Base-by-base conservation (phyloP, 64 coral and sea anemone species). In the Montipora efflorescens region DNA sequence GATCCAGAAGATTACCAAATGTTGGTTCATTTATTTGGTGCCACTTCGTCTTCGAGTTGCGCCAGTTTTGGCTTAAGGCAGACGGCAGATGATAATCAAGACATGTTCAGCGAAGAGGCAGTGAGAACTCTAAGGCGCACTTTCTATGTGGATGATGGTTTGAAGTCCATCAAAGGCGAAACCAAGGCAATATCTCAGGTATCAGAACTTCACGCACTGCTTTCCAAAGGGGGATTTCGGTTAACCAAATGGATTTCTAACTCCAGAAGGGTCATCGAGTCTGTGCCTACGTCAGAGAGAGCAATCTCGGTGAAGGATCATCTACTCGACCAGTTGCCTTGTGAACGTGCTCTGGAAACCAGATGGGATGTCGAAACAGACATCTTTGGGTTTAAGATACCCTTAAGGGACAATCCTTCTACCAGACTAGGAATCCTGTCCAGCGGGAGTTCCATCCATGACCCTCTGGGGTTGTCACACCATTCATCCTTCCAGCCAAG, bases 1-100 rank as follows among this genome's bases (percentile, higher is more conserved):
- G 82, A 85, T 55, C 47, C 74, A 28, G 73, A 77, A 61, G 91
- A 76, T 21, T 79, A 87, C 51, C 72, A 85, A 71, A 93, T 93
- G 88, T 20, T 74, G 10, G 75, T 90, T 9, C 88, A 85, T 78
- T 44, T 85, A 19, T 92, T 92, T 23, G 66, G 90, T 45, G 90
- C 79, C 84, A 84, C 68, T 44, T 92, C 66, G 8, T 75, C 59
- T 21, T 53, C 91, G 62, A 93, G 91, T 67, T 75, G 47, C 47
- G 81, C 90, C 6, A 92, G 75, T 36, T 92, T 85, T 77, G 90
- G 79, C 48, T 64, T 92, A 84, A 25, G 81, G 71, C 25, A 74
- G 61, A 43, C 66, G 15, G 83, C 83, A 11, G 62, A 87, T 6
- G 83, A 87, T 16, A 70, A 67, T 28, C 59, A 72, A 47, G 62